A percentile compares a stretch with the other conserved stretches of the same genome.
Conservation (phyloP, 2,888 invertebrate genomes). For the Drosophila acutilabella region DNA sequence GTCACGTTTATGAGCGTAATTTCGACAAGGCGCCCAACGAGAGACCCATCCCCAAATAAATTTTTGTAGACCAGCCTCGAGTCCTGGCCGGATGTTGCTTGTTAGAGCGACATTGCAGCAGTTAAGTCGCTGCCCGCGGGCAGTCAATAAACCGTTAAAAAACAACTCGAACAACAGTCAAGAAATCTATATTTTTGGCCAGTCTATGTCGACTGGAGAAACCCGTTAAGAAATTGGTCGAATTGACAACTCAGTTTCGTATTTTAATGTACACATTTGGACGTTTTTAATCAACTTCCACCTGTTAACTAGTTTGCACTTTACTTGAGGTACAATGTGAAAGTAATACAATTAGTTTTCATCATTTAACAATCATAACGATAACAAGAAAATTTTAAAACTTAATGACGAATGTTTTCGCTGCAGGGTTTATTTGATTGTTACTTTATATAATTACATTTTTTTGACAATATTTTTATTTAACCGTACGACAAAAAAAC, state of each 20-base stretch:
- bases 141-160: conserved; percentile 82
- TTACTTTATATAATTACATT: too few species aligned
- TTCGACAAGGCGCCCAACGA: conserved; percentile 69
- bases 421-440: too few species aligned
- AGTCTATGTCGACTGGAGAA: conserved; percentile 22
- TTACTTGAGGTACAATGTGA: too few species aligned
- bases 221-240: conserved; percentile 3
- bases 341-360: too few species aligned
- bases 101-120: conserved; percentile 74
- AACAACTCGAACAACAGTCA: conserved; percentile 56
- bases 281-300: too few species aligned
- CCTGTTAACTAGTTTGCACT: too few species aligned
- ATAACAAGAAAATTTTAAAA: too few species aligned
- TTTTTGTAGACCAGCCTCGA: conserved; percentile 15
- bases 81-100: conserved; percentile 58
- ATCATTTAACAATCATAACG: too few species aligned
- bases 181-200: conserved; percentile 38
- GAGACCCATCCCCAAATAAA: conserved; percentile 23
- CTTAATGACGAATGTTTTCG: too few species aligned
- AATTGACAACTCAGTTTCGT: not conserved
- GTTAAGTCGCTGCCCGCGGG: conserved; percentile 77
- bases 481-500: too few species aligned
- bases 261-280: too few species aligned
- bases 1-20: conserved; percentile 84
- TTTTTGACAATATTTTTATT: too few species aligned